Conservation (phyloP, 2,888 invertebrate species). For the Melinaea menophilus region DNA sequence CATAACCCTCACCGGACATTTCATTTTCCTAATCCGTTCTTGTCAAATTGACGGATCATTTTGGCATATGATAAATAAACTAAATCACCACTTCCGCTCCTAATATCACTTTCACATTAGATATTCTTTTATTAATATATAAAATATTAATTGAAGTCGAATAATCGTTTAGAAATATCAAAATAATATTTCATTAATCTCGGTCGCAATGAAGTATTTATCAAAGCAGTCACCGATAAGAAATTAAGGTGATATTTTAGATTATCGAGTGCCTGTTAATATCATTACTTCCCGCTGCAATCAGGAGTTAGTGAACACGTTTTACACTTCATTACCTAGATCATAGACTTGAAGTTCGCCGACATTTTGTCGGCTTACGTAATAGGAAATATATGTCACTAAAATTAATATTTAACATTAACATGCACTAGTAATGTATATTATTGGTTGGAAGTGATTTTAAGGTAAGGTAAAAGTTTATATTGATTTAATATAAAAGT, state of each 20-base stretch:
- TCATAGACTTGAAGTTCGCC: slow-evolving; percentile 37
- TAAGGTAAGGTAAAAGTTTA: neutral
- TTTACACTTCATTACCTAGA: slow-evolving; percentile 36
- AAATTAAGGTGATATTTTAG: slow-evolving; percentile 6
- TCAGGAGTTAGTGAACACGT: slow-evolving; percentile 32
- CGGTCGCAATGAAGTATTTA: no score
- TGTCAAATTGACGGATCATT: slow-evolving; percentile 43
- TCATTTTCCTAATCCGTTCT: slow-evolving; percentile 28
- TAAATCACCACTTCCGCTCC: slow-evolving; percentile 43
- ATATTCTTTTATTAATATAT: neutral
- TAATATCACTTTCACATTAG: neutral
- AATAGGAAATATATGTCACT: slow-evolving; percentile 22
- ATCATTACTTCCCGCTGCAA: slow-evolving; percentile 31
- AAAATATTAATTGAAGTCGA: neutral
- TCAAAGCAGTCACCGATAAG: no score
- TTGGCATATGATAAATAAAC: slow-evolving; percentile 41
- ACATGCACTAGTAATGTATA: slow-evolving; percentile 1
- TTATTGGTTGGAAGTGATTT: no score
- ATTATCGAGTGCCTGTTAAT: slow-evolving; percentile 17
- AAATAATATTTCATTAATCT: neutral
- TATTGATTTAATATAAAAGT: no score
- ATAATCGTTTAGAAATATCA: neutral
- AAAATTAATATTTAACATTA: slow-evolving; percentile 11
- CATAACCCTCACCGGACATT: slow-evolving; percentile 28
- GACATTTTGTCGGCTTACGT: slow-evolving; percentile 34